phyloP scores from a whole-genome alignment of 2,113 vertebrate genomes.

The Theropithecus gelada region DNA sequence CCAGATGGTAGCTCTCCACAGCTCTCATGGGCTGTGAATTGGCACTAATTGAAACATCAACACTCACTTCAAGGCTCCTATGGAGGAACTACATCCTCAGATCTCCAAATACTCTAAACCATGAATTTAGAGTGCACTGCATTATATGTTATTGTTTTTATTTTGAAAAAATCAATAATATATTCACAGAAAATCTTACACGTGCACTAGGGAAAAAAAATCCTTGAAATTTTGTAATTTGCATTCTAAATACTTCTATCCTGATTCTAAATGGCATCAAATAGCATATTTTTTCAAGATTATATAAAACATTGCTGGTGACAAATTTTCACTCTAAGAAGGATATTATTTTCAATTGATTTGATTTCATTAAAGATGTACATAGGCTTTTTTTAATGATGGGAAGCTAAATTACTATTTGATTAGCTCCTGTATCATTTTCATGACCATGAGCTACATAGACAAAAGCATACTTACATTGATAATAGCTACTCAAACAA shows the following conservation, averaged over 20 bases:
- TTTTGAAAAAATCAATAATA: conserved; percentile 52
- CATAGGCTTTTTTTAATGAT: background rate
- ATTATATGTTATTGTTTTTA: conserved; percentile 52
- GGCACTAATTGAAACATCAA: conserved; percentile 75
- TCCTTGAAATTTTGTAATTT: conserved; percentile 37
- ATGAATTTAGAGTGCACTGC: conserved; percentile 40
- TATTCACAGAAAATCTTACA: conserved; percentile 43
- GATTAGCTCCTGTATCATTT: conserved; percentile 23
- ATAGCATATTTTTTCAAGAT: background rate
- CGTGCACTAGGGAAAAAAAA: background rate
- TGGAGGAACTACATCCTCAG: background rate
- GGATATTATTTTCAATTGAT: conserved; percentile 40
- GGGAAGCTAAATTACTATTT: conserved; percentile 35
- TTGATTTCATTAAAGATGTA: conserved; percentile 30
- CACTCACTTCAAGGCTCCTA: conserved; percentile 37
- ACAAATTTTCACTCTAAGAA: background rate
- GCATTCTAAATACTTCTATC: conserved; percentile 47
- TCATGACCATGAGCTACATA: background rate
- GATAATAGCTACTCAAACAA: background rate
- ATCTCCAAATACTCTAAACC: conserved; percentile 38
- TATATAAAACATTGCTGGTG: background rate
- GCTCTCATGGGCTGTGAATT: conserved; percentile 68
- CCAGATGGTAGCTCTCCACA: conserved; percentile 70
- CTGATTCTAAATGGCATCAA: conserved; percentile 40
- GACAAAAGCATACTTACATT: background rate